Conservation (phyloP, 2,797 vertebrate species). For the Tamandua tetradactyla region DNA sequence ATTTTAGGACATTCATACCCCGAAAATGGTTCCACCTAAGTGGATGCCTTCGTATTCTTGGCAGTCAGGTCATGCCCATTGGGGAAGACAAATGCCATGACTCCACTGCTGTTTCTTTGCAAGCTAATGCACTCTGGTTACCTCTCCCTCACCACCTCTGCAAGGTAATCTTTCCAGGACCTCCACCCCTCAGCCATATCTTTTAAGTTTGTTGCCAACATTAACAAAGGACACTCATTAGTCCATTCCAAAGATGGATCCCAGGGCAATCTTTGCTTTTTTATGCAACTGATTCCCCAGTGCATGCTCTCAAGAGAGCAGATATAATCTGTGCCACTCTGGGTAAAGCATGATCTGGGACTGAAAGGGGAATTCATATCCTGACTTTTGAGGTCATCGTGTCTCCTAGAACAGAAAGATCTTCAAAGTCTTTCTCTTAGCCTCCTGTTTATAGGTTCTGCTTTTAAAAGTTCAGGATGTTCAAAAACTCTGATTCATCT, state of each 20-base stretch:
- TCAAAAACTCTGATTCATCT: neutral
- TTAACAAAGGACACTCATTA: slow-evolving; percentile 46
- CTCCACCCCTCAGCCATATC: neutral
- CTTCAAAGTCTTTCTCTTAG: neutral
- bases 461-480: neutral
- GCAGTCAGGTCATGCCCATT: neutral
- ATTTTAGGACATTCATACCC: neutral
- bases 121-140: neutral
- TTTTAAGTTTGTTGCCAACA: neutral
- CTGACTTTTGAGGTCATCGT: neutral
- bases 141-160: neutral
- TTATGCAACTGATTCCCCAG: slow-evolving; percentile 30
- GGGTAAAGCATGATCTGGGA: neutral
- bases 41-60: neutral
- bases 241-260: neutral
- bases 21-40: neutral
- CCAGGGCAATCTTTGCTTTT: neutral
- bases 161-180: neutral
- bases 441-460: neutral
- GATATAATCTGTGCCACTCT: neutral
- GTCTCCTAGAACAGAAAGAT: neutral
- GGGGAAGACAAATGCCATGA: neutral
- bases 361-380: neutral
- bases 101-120: neutral
- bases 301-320: neutral